phyloP scores from a whole-genome alignment of 1,140 invertebrate genomes.

The Charaxes varanes region DNA sequence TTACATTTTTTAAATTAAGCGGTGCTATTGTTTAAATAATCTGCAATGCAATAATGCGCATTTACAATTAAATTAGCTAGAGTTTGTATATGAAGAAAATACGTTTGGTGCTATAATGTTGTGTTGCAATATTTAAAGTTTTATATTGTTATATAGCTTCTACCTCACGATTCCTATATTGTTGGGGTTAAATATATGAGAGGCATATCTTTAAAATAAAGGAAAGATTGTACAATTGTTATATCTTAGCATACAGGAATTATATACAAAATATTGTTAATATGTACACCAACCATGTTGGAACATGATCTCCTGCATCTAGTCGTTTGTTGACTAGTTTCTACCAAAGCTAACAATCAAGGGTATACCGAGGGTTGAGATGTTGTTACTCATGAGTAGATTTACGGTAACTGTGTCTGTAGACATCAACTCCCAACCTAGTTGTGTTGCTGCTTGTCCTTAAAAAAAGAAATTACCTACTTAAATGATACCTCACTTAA shows the following conservation, averaged over 20 bases:
- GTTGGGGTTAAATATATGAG: constrained; percentile 25
- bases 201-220: constrained; percentile 28
- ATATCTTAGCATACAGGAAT: constrained; percentile 23
- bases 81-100: constrained; percentile 13
- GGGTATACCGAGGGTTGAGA: no score
- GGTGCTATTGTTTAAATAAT: constrained; percentile 9
- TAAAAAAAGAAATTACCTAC: no score
- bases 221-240: constrained; percentile 30
- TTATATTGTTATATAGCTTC: constrained; percentile 5
- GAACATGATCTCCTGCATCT: neutral
- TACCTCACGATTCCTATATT: constrained; percentile 9
- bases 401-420: no score
- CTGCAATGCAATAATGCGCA: constrained; percentile 2
- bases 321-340: neutral
- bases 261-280: constrained; percentile 16
- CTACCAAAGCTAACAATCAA: no score
- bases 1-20: constrained; percentile 4
- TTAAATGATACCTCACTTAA: no score
- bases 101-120: constrained; percentile 26
- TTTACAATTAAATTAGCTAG: neutral
- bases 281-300: constrained; percentile 18
- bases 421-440: no score
- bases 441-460: no score
- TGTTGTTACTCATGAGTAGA: no score
- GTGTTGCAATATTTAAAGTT: constrained; percentile 18